These are phyloP conservation scores for Dermochelys coriacea DNA, from an alignment of 2,797 vertebrate species.

Conservation along the genomic window DNA sequence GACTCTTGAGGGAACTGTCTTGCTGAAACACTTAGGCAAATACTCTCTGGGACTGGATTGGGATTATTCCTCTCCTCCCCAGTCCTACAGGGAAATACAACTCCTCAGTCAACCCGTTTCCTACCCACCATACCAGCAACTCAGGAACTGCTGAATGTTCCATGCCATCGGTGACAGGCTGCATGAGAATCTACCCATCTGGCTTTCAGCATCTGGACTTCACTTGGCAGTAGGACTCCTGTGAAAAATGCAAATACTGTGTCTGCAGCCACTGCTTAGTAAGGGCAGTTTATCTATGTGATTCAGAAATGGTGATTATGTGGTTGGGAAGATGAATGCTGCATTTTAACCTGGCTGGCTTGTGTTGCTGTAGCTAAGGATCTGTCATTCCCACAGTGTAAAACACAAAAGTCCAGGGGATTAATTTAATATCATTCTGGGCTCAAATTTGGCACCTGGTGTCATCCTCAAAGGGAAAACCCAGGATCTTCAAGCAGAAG, in stretches of 20 bases:
- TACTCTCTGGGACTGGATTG: neutral
- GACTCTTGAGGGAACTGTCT: neutral
- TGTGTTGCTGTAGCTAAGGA: neutral
- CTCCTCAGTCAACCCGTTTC: neutral
- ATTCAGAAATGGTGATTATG: neutral
- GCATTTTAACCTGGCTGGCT: neutral
- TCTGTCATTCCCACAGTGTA: neutral
- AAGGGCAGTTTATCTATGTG: neutral
- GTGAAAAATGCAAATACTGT: neutral
- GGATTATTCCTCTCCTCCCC: neutral
- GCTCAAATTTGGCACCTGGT: neutral
- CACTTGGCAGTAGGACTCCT: neutral
- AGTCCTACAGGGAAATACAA: neutral
- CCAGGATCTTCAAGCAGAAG: neutral
- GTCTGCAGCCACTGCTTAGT: neutral
- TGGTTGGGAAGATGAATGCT: neutral
- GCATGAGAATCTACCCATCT: neutral
- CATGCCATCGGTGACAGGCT: neutral
- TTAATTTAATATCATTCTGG: neutral
- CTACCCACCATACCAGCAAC: neutral
- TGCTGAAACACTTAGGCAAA: neutral
- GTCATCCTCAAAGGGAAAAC: neutral
- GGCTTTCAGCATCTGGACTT: neutral
- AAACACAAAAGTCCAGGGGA: neutral
- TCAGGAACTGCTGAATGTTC: neutral